phyloP scores from a whole-genome alignment of 92 coral and sea anemone genomes.

The Phymanthus crucifer region DNA sequence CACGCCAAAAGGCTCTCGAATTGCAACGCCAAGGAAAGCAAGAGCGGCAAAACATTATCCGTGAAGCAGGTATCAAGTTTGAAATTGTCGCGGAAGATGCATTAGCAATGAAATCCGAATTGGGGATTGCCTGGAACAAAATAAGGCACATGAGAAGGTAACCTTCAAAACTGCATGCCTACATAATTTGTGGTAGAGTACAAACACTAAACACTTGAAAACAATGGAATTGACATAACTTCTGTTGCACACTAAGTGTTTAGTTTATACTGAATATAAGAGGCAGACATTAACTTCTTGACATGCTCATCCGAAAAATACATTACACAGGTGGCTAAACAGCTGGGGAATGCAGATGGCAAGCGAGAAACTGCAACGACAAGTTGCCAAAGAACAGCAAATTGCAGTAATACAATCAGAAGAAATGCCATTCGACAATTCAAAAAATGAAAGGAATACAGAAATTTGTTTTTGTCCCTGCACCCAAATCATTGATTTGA shows the following conservation, averaged over 20 bases:
- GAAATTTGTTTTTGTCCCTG: background rate
- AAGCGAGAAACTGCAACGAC: constrained; percentile 19
- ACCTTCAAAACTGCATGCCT: too few relatives aligned
- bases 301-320: too few relatives aligned
- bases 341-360: constrained; percentile 23
- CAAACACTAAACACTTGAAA: too few relatives aligned
- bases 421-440: constrained; percentile 11
- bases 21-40: background rate
- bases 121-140: constrained; percentile 22
- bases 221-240: too few relatives aligned
- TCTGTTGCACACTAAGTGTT: too few relatives aligned
- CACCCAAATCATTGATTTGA: too few relatives aligned
- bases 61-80: background rate
- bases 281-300: too few relatives aligned
- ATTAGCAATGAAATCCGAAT: constrained; percentile 15
- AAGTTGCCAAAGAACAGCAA: background rate
- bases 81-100: constrained; percentile 4
- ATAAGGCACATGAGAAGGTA: constrained; percentile 22
- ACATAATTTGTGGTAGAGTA: too few relatives aligned
- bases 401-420: background rate
- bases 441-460: background rate
- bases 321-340: constrained; percentile 3
- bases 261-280: too few relatives aligned
- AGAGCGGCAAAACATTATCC: background rate
- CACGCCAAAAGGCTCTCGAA: background rate